Evolutionary conservation across 2,113 vertebrate genomes (phyloP).

Genomic region (Mirounga angustirostris): DNA sequence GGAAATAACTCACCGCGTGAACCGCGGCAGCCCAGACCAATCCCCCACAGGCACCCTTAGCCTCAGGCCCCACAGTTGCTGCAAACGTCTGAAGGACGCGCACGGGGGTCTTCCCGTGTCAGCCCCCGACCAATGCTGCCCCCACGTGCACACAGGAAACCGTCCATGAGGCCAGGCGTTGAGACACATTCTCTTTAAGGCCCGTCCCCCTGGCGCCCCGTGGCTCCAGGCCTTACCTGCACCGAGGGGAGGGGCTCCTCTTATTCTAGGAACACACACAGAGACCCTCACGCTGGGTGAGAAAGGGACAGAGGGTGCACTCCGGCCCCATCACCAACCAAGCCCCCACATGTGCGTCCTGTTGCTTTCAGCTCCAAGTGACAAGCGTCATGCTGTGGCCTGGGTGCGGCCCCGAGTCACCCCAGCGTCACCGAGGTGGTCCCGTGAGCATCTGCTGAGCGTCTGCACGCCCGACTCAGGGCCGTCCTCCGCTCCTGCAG

Average conservation of each 20-base stretch:
- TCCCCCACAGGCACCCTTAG: fast-evolving
- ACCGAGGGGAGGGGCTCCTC: not conserved
- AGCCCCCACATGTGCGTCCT: not conserved
- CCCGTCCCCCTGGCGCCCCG: not conserved
- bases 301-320: not conserved
- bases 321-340: not conserved
- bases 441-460: not conserved
- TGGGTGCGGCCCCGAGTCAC: not conserved
- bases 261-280: not conserved
- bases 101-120: not conserved
- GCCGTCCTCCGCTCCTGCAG: not conserved
- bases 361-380: not conserved
- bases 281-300: not conserved
- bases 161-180: not conserved
- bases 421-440: not conserved
- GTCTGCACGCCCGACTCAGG: fast-evolving
- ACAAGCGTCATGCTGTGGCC: not conserved
- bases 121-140: not conserved
- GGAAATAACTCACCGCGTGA: not conserved
- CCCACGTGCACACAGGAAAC: not conserved
- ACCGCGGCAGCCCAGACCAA: not conserved
- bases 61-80: not conserved
- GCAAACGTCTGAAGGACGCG: not conserved
- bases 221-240: not conserved
- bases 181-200: not conserved